Evolutionary conservation across 1,140 invertebrate genomes (phyloP).

Genomic region (Halictus rubicundus): DNA sequence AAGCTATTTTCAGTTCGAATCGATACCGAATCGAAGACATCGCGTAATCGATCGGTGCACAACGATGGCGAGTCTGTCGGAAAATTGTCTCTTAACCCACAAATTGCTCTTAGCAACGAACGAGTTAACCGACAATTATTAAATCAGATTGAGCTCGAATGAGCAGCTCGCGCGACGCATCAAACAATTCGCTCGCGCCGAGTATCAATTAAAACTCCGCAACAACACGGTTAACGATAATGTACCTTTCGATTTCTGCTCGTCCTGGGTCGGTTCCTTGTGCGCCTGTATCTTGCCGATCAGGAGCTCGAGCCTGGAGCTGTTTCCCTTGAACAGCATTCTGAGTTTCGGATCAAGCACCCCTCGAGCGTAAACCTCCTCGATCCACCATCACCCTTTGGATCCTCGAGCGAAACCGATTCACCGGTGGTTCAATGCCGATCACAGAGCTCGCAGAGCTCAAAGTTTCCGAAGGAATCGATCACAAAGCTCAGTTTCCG

Average conservation of each 20-base stretch:
- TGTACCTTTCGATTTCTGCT: constrained; percentile 72
- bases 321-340: constrained; percentile 91
- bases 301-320: constrained; percentile 88
- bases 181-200: not conserved
- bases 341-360: constrained; percentile 50
- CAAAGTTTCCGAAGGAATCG: too few species aligned
- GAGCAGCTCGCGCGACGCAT: not conserved
- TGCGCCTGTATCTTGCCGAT: constrained; percentile 92
- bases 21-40: not conserved
- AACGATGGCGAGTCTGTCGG: too few species aligned
- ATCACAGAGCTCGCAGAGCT: too few species aligned
- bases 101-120: constrained; percentile 6
- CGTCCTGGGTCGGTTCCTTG: constrained; percentile 81
- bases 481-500: too few species aligned
- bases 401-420: too few species aligned
- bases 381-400: constrained; percentile 9
- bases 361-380: not conserved
- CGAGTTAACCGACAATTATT: constrained; percentile 30
- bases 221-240: not conserved
- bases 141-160: constrained; percentile 24
- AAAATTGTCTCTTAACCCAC: not conserved
- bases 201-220: too few species aligned
- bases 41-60: not conserved
- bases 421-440: too few species aligned
- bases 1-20: too few species aligned